Percentiles rank a stretch among this genome's conserved stretches.
These are phyloP conservation scores for Globodera rostochiensis DNA, from an alignment of 1,140 invertebrate species.

Conservation along the genomic window DNA sequence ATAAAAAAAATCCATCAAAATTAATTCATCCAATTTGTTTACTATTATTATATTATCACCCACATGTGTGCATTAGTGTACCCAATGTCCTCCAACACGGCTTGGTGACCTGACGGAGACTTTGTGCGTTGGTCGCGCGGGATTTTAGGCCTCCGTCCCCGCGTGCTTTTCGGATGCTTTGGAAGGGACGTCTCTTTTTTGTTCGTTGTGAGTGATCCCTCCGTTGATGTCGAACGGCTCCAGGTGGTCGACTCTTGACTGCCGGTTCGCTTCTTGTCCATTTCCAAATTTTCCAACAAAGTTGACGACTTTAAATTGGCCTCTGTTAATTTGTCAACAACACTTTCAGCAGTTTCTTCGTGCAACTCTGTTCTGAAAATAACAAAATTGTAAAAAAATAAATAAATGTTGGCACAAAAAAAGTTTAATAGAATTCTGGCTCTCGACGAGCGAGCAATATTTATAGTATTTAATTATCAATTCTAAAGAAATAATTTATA, in stretches of 20 bases:
- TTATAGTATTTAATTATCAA: too few relatives aligned
- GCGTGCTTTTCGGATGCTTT: neutral
- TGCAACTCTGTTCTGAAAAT: neutral
- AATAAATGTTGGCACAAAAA: too few relatives aligned
- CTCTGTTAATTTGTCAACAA: neutral
- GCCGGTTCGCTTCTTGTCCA: neutral
- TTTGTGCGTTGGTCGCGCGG: conserved; percentile 22
- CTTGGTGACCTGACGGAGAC: conserved; percentile 31
- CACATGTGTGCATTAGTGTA: conserved; percentile 41
- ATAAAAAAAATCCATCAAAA: neutral
- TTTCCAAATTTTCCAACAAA: neutral
- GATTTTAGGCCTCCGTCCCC: conserved; percentile 28
- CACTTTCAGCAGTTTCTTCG: neutral
- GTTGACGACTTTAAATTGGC: neutral
- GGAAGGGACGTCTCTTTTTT: conserved; percentile 17
- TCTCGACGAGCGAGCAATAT: too few relatives aligned
- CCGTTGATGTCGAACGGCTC: neutral
- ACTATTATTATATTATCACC: conserved; percentile 16
- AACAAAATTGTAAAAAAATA: neutral
- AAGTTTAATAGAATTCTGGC: too few relatives aligned
- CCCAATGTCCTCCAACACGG: conserved; percentile 33
- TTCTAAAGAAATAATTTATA: too few relatives aligned
- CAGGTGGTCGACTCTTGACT: neutral
- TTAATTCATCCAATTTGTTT: neutral
- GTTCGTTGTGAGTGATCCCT: conserved; percentile 31